A percentile compares a stretch with the other conserved stretches of the same genome.
These are phyloP conservation scores for Nephila pilipes DNA, from an alignment of 1,140 invertebrate species.

Conservation along the genomic window DNA sequence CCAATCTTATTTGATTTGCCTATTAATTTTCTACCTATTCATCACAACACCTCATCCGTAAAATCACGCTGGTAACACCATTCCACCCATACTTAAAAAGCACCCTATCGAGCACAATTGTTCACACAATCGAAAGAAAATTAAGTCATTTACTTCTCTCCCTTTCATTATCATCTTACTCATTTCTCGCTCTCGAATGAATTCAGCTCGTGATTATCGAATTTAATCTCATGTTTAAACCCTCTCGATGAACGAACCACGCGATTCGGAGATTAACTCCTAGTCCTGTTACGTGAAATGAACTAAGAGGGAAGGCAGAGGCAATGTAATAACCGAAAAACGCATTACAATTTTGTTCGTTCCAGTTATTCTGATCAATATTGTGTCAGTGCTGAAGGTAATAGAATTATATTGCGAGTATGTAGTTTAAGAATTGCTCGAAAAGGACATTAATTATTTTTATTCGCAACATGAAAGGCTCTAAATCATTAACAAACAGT, in stretches of 20 bases:
- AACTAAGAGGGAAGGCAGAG: background rate
- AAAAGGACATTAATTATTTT: too few species aligned
- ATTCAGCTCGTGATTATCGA: background rate
- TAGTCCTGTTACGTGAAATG: background rate
- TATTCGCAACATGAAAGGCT: too few species aligned
- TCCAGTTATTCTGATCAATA: background rate
- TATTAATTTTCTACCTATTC: background rate
- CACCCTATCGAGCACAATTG: background rate
- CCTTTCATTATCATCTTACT: background rate
- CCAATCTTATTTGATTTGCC: background rate
- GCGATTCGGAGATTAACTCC: background rate
- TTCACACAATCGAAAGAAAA: background rate
- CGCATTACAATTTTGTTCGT: background rate
- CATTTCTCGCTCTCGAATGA: background rate
- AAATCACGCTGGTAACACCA: background rate
- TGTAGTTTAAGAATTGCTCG: too few species aligned
- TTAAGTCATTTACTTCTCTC: background rate
- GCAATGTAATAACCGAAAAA: background rate
- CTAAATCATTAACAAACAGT: too few species aligned
- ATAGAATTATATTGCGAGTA: too few species aligned
- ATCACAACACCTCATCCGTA: background rate
- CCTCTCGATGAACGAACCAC: background rate
- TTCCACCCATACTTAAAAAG: background rate
- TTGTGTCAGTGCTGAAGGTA: background rate
- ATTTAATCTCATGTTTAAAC: background rate